Conservation (phyloP, 2,888 invertebrate species). For the Eupithecia inturbata region DNA sequence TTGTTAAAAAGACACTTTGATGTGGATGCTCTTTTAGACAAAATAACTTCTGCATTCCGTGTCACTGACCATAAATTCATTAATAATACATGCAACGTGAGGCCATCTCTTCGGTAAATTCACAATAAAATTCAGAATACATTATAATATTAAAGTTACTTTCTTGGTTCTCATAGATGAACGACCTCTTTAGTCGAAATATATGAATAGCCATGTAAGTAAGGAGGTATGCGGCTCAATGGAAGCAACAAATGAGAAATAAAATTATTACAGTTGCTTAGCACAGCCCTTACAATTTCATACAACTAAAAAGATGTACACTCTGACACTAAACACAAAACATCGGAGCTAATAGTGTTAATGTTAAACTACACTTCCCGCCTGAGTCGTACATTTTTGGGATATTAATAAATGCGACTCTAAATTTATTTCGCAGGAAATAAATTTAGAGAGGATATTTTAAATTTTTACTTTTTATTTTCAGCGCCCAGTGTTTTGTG, state of each 20-base stretch:
- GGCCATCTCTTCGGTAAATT: slow-evolving; percentile 21
- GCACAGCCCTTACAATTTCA: slow-evolving; percentile 12
- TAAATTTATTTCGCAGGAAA: background rate
- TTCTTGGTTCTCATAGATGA: background rate
- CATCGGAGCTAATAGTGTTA: background rate
- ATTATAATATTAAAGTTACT: background rate
- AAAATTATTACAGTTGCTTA: background rate
- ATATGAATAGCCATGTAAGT: background rate
- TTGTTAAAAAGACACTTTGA: background rate
- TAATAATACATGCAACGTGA: slow-evolving; percentile 34
- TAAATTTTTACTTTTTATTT: background rate
- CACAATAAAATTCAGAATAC: background rate
- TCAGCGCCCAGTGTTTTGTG: background rate
- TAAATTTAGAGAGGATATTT: background rate
- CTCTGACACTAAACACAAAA: slow-evolving; percentile 3
- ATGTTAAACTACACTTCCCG: background rate
- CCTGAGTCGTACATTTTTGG: background rate
- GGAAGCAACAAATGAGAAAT: slow-evolving; percentile 24
- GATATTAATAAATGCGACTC: background rate
- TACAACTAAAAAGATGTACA: slow-evolving; percentile 1
- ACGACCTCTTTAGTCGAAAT: background rate
- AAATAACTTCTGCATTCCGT: slow-evolving; percentile 42
- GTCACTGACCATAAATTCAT: slow-evolving; percentile 45
- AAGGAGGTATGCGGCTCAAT: background rate
- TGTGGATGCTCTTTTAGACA: slow-evolving; percentile 22